Percentiles rank a stretch among this genome's conserved stretches.
Evolutionary conservation across 2,888 invertebrate genomes (phyloP).

Genomic region (Hypomecis punctinalis): DNA sequence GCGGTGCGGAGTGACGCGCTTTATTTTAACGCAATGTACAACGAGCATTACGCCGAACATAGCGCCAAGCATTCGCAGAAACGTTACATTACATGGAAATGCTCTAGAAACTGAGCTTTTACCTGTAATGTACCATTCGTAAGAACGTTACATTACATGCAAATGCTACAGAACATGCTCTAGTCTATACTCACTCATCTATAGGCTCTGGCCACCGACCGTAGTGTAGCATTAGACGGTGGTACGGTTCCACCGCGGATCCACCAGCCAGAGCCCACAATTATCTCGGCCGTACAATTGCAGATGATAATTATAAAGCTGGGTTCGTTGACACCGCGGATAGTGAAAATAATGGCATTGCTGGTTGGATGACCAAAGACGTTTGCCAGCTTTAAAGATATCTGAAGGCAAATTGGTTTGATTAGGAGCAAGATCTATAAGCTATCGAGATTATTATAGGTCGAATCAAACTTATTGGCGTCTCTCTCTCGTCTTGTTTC

Average conservation of each 20-base stretch:
- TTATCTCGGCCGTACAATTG: conserved; percentile 36
- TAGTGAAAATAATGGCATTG: conserved; percentile 23
- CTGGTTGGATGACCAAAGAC: neutral
- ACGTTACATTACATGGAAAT: no score
- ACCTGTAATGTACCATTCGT: no score
- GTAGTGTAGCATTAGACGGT: conserved; percentile 26
- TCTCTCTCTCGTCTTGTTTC: no score
- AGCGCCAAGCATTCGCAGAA: no score
- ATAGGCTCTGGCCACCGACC: conserved; percentile 19
- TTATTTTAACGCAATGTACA: no score
- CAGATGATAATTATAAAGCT: conserved; percentile 41
- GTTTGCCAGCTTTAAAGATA: neutral
- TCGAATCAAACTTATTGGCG: no score
- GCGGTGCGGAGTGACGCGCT: no score
- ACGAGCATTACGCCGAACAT: no score
- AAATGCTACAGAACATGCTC: no score
- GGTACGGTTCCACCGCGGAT: conserved; percentile 17
- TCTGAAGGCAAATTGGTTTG: neutral
- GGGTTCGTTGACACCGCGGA: conserved; percentile 42
- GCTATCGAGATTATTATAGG: no score
- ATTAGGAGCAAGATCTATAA: neutral
- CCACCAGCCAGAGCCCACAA: conserved; percentile 30
- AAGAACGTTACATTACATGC: no score
- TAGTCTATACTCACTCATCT: neutral
- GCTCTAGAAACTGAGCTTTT: no score